Conservation (phyloP, 2,113 vertebrate genomes). For the Chionomys nivalis region DNA sequence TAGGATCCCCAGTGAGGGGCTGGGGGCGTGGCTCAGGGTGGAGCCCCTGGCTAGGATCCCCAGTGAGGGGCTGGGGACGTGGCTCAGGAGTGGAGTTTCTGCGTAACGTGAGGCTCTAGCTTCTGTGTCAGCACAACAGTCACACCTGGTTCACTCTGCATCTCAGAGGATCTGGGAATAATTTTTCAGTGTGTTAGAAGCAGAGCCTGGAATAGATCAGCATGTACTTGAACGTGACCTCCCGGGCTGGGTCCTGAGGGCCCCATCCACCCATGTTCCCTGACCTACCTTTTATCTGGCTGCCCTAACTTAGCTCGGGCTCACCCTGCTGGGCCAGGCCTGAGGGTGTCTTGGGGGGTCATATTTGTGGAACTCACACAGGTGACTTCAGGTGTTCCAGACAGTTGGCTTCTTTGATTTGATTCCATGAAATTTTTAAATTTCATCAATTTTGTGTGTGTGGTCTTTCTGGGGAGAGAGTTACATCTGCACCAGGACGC, state of each 20-base stretch:
- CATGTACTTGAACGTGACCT: background rate
- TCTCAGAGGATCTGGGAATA: background rate
- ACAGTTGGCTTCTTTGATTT: background rate
- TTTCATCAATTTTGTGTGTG: background rate
- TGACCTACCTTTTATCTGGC: background rate
- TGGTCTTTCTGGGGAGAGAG: background rate
- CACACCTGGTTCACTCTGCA: background rate
- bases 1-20: no score
- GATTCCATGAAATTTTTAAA: background rate
- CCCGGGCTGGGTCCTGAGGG: background rate
- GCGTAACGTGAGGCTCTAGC: background rate
- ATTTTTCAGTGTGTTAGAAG: background rate
- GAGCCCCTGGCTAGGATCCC: no score
- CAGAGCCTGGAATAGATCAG: background rate
- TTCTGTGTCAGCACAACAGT: background rate
- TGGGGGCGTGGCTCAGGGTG: background rate
- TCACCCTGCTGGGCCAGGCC: background rate
- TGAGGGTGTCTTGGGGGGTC: background rate
- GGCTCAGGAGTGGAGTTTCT: no score
- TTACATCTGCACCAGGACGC: background rate
- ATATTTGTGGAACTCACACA: background rate
- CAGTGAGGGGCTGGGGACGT: no score
- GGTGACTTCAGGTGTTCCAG: background rate
- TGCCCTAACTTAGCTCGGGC: background rate
- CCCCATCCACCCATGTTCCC: background rate